Evolutionary conservation across 2,113 vertebrate species (phyloP).

Genomic region (Neomonachus schauinslandi): DNA sequence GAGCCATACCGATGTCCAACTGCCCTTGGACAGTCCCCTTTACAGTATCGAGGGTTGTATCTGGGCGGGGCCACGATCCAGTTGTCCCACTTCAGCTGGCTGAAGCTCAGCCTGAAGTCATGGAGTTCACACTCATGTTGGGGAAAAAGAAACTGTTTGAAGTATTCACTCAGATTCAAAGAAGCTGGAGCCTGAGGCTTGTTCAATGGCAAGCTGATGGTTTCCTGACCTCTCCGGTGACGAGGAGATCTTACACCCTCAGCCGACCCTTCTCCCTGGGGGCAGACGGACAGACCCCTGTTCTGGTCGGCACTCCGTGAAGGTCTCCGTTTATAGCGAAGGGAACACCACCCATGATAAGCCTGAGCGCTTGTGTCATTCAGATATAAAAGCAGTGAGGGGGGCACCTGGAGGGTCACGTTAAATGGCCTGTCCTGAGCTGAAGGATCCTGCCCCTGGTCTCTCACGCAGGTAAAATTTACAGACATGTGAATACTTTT

Average conservation of each 20-base stretch:
- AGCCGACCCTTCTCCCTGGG: background rate
- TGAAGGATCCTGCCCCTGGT: slow-evolving; percentile 57
- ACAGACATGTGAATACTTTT: slow-evolving; percentile 89
- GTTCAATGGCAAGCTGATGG: slow-evolving; percentile 63
- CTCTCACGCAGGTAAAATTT: slow-evolving; percentile 89
- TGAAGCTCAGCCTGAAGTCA: slow-evolving; percentile 93
- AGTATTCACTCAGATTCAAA: slow-evolving; percentile 86
- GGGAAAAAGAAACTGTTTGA: slow-evolving; percentile 85
- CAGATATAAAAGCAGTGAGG: slow-evolving; percentile 94
- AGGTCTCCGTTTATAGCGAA: background rate
- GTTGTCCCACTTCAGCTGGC: slow-evolving; percentile 94
- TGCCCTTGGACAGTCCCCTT: slow-evolving; percentile 91
- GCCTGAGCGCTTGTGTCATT: slow-evolving; percentile 91
- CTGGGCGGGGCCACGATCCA: slow-evolving; percentile 96
- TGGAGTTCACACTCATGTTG: slow-evolving; percentile 94
- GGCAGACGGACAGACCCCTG: background rate
- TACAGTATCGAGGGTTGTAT: slow-evolving; percentile 97
- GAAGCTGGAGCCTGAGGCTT: slow-evolving; percentile 68
- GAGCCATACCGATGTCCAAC: slow-evolving; percentile 95
- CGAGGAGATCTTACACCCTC: slow-evolving; percentile 75
- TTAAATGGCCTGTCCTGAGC: slow-evolving; percentile 35
- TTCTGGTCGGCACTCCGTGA: background rate
- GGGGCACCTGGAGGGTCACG: slow-evolving; percentile 83
- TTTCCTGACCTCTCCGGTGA: slow-evolving; percentile 82
- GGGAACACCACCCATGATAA: slow-evolving; percentile 83